Percentiles rank a stretch among this genome's conserved stretches.
Conservation (phyloP, 2,113 vertebrate genomes). For the Eulemur macaco region DNA sequence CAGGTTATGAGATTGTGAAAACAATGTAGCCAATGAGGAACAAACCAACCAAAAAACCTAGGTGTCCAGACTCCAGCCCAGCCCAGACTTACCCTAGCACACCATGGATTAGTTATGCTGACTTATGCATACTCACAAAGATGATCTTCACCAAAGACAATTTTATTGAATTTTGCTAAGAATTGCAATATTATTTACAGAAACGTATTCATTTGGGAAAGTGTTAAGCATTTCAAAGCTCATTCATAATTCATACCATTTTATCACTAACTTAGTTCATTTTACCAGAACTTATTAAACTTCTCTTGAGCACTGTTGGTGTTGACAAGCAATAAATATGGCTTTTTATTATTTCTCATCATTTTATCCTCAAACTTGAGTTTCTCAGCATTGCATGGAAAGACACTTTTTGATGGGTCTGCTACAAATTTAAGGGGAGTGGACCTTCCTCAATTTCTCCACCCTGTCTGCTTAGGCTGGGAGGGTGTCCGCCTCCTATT, state of each 20-base stretch:
- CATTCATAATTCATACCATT: slow-evolving; percentile 1
- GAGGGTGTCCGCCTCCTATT: background rate
- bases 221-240: slow-evolving; percentile 40
- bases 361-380: background rate
- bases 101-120: background rate
- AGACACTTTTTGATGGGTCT: background rate
- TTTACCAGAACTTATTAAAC: slow-evolving; percentile 31
- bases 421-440: background rate
- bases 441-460: background rate
- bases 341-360: slow-evolving; percentile 1
- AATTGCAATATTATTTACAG: slow-evolving; percentile 17
- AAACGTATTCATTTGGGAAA: slow-evolving; percentile 31
- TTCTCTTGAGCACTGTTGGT: slow-evolving; percentile 3
- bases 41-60: background rate
- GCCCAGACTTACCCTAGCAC: background rate
- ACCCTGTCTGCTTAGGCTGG: background rate
- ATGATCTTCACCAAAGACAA: background rate
- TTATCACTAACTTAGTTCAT: slow-evolving; percentile 32
- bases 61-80: background rate
- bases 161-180: slow-evolving; percentile 42
- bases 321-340: slow-evolving; percentile 4
- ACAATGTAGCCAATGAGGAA: background rate
- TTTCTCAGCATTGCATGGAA: background rate
- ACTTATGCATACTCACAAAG: background rate
- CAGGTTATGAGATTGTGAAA: background rate